Percentiles rank a stretch among this genome's conserved stretches.
Conservation (phyloP, 35 echinoderm and acorn worm genomes). For the Patiria miniata region DNA sequence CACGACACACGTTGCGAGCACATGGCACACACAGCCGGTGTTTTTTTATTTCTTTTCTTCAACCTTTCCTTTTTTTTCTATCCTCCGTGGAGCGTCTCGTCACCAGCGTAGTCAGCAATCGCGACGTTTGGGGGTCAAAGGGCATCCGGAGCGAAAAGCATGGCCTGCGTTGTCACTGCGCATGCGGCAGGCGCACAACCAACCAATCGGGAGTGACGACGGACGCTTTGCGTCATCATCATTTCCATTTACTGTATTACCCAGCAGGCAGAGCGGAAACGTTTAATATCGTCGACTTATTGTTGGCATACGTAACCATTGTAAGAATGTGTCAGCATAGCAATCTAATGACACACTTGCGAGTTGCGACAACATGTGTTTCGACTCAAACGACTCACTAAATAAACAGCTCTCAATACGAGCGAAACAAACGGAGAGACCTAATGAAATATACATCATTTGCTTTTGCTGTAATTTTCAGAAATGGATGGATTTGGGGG, state of each 20-base stretch:
- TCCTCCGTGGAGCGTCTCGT: constrained; percentile 9
- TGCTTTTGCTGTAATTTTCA: too few relatives aligned
- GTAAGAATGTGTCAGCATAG: neutral
- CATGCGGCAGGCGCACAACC: constrained; percentile 18
- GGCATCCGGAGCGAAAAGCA: neutral
- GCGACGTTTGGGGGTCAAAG: constrained; percentile 13
- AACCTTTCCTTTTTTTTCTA: neutral
- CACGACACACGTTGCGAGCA: constrained; percentile 1
- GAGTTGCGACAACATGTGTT: too few relatives aligned
- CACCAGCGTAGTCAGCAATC: constrained; percentile 26
- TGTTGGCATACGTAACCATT: neutral
- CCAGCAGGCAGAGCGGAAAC: constrained; percentile 5
- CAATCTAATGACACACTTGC: neutral
- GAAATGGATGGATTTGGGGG: too few relatives aligned
- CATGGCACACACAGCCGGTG: constrained; percentile 11
- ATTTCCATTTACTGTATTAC: neutral
- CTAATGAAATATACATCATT: too few relatives aligned
- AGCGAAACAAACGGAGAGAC: too few relatives aligned
- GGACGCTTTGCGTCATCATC: constrained; percentile 7
- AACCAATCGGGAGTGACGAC: constrained; percentile 10
- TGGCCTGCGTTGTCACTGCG: neutral
- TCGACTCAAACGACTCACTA: too few relatives aligned
- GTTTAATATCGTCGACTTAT: neutral
- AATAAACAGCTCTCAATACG: too few relatives aligned
- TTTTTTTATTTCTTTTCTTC: neutral